Percentiles rank a stretch among this genome's conserved stretches.
phyloP scores from a whole-genome alignment of 30 jellyfish, hydroid and myxozoan genomes.

The Hydractinia echinata region DNA sequence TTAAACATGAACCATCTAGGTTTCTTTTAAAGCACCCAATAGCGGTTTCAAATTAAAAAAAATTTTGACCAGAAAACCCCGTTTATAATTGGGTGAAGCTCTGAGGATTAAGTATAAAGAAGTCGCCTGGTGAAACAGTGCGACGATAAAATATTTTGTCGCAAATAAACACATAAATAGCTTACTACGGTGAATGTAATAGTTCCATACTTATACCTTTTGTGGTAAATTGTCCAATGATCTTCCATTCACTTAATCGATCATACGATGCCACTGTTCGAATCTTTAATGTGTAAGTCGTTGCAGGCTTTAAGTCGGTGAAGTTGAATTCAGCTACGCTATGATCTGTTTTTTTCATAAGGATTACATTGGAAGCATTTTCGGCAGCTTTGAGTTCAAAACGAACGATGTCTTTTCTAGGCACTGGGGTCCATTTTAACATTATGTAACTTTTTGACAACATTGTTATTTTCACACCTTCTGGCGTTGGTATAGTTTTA shows the following conservation, averaged over 20 bases:
- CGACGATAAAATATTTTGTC: neutral
- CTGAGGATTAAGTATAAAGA: too few relatives aligned
- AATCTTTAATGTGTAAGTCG: constrained; percentile 9
- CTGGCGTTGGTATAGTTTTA: neutral
- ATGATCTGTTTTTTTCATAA: neutral
- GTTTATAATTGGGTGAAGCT: too few relatives aligned
- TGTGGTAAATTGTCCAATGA: neutral
- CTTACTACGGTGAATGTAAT: too few relatives aligned
- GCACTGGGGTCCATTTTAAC: neutral
- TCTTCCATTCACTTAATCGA: neutral
- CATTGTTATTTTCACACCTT: neutral
- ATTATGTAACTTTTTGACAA: neutral
- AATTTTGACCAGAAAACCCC: too few relatives aligned
- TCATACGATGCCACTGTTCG: neutral
- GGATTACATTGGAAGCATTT: neutral
- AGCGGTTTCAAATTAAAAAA: too few relatives aligned
- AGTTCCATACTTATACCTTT: neutral
- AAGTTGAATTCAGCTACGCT: neutral
- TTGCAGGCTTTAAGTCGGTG: neutral
- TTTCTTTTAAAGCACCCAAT: too few relatives aligned
- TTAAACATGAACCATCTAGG: too few relatives aligned
- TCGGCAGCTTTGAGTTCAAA: neutral
- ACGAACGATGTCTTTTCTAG: neutral
- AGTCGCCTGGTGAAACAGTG: neutral
- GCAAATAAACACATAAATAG: neutral